A percentile compares a stretch with the other conserved stretches of the same genome.
phyloP scores from a whole-genome alignment of 2,888 invertebrate species.

The Sarcophaga variegata region DNA sequence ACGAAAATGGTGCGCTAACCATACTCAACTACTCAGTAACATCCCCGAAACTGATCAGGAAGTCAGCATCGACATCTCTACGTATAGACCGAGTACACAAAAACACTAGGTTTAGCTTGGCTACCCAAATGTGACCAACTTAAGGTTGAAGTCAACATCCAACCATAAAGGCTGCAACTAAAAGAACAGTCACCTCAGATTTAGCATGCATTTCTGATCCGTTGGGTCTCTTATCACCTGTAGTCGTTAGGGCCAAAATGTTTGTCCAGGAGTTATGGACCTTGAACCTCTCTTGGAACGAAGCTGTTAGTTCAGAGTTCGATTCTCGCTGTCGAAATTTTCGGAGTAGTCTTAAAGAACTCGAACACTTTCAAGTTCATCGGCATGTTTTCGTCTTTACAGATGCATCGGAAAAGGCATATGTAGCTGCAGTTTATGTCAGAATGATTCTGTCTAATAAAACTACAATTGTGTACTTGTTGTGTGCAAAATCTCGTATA shows the following conservation, averaged over 20 bases:
- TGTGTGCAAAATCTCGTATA: neutral
- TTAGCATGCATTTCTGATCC: conserved; percentile 6
- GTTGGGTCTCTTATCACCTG: conserved; percentile 26
- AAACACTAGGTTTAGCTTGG: neutral
- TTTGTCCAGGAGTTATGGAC: conserved; percentile 21
- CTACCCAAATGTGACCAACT: neutral
- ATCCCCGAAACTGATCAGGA: neutral
- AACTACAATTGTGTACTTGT: neutral
- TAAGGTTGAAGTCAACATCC: neutral
- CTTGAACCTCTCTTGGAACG: conserved; percentile 9
- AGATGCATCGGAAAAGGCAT: conserved; percentile 1
- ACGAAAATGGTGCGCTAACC: too few species aligned
- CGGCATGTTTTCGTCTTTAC: conserved; percentile 6
- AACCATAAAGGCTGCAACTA: neutral
- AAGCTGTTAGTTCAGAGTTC: neutral
- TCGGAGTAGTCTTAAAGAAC: neutral
- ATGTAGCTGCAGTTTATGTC: neutral
- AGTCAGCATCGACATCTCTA: neutral
- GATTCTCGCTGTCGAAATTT: conserved; percentile 12
- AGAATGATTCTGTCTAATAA: neutral
- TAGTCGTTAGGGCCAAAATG: conserved; percentile 18
- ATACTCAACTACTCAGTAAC: conserved; percentile 4
- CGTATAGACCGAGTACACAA: neutral
- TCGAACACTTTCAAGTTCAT: conserved; percentile 7
- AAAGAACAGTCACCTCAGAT: conserved; percentile 7